A percentile compares a stretch with the other conserved stretches of the same genome.
These are phyloP conservation scores for Panzeria rudis DNA, from an alignment of 2,888 invertebrate genomes.

Conservation along the genomic window DNA sequence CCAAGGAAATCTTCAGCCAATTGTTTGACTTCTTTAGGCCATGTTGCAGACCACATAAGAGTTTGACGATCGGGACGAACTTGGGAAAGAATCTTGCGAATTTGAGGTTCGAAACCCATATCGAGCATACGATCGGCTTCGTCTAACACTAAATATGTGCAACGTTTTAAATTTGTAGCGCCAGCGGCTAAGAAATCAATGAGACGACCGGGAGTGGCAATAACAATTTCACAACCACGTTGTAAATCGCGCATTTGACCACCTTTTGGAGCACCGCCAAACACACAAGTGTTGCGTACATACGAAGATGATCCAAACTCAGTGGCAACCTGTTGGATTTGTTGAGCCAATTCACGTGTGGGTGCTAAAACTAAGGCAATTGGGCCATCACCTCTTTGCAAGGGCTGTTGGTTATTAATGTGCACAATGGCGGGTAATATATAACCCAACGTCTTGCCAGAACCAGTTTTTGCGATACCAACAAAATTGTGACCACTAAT, in stretches of 20 bases:
- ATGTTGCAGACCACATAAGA: constrained; percentile 99
- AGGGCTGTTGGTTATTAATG: constrained; percentile 91
- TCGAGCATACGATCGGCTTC: constrained; percentile 98
- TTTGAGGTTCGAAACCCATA: constrained; percentile 99
- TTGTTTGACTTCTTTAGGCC: constrained; percentile 98
- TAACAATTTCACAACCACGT: constrained; percentile 93
- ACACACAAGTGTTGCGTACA: constrained; percentile 93
- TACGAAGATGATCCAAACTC: constrained; percentile 92
- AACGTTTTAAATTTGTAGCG: constrained; percentile 89
- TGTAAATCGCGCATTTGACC: constrained; percentile 90
- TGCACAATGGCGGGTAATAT: constrained; percentile 94
- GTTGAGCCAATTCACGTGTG: constrained; percentile 91
- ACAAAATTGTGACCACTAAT: constrained; percentile 93
- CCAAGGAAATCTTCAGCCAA: constrained; percentile 96
- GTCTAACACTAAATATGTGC: constrained; percentile 95
- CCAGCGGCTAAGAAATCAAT: constrained; percentile 94
- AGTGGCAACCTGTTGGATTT: constrained; percentile 92
- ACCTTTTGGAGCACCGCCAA: constrained; percentile 95
- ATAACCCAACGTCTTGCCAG: constrained; percentile 92
- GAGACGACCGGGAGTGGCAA: constrained; percentile 95
- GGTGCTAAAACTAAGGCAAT: constrained; percentile 92
- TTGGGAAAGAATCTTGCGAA: constrained; percentile 96
- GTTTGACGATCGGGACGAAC: constrained; percentile 98
- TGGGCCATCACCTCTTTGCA: constrained; percentile 92
- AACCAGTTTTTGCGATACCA: constrained; percentile 93